phyloP scores from a whole-genome alignment of 2,113 vertebrate species.

The Phalacrocorax brasilianus region DNA sequence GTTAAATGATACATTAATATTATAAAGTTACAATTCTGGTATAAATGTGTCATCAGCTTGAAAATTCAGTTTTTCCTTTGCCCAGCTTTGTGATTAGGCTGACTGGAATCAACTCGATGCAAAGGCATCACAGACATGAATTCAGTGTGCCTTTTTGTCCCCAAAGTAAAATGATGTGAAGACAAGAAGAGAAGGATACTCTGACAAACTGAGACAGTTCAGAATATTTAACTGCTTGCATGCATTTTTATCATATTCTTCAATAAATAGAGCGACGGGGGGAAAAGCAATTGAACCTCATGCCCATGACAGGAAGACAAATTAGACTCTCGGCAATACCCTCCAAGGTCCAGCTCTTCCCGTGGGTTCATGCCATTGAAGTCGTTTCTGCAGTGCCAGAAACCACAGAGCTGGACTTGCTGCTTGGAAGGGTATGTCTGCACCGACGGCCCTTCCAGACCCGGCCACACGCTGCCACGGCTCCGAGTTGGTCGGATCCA shows the following conservation, averaged over 20 bases:
- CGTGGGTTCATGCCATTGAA: background rate
- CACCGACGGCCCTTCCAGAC: background rate
- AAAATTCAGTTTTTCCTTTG: constrained; percentile 51
- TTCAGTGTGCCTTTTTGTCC: background rate
- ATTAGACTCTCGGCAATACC: background rate
- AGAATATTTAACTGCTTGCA: background rate
- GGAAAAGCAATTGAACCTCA: background rate
- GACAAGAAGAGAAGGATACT: background rate
- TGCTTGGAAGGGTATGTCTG: background rate
- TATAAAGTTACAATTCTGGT: constrained; percentile 73
- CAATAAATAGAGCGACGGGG: background rate
- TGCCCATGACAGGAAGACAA: constrained; percentile 20
- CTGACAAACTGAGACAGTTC: background rate
- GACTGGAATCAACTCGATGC: constrained; percentile 8
- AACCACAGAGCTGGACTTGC: background rate
- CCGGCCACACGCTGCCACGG: background rate
- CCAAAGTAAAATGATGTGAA: background rate
- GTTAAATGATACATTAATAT: constrained; percentile 74
- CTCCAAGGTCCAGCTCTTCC: background rate
- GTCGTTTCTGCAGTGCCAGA: background rate
- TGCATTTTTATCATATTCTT: constrained; percentile 18
- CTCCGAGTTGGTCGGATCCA: background rate
- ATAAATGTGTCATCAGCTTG: constrained; percentile 69
- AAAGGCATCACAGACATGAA: constrained; percentile 1
- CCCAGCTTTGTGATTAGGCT: constrained; percentile 37